phyloP scores from a whole-genome alignment of 2,888 invertebrate genomes.

The Rhodophaea formosa region DNA sequence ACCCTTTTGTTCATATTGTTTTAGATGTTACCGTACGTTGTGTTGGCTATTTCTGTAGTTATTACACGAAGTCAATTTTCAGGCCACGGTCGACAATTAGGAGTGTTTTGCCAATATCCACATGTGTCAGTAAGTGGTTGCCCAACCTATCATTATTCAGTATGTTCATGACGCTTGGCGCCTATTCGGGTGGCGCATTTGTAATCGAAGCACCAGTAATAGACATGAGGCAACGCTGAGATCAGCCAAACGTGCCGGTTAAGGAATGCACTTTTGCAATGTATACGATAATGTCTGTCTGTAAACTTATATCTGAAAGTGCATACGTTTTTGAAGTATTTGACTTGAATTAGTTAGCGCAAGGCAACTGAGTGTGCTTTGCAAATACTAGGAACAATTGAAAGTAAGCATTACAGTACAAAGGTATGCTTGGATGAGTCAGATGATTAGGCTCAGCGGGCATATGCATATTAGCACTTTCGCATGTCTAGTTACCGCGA shows the following conservation, averaged over 20 bases:
- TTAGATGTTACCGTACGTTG: background rate
- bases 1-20: conserved; percentile 5
- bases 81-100: conserved; percentile 43
- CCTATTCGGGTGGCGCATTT: conserved; percentile 56
- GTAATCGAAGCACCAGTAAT: conserved; percentile 39
- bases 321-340: too few relatives aligned
- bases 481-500: too few relatives aligned
- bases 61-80: conserved; percentile 26
- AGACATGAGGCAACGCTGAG: conserved; percentile 41
- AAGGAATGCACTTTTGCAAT: conserved; percentile 50
- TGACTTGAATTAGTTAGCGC: too few relatives aligned
- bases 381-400: too few relatives aligned
- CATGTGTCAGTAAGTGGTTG: conserved; percentile 40
- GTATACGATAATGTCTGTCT: background rate
- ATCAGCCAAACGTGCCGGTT: conserved; percentile 39
- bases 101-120: conserved; percentile 37
- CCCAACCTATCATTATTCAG: conserved; percentile 37
- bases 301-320: too few relatives aligned
- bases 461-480: too few relatives aligned
- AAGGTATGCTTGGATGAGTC: too few relatives aligned
- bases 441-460: too few relatives aligned
- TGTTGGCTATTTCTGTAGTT: background rate
- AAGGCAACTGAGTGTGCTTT: too few relatives aligned
- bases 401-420: too few relatives aligned
- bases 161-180: conserved; percentile 47